Evolutionary conservation across 2,113 vertebrate species (phyloP).

Genomic region (Lepidothrix coronata): DNA sequence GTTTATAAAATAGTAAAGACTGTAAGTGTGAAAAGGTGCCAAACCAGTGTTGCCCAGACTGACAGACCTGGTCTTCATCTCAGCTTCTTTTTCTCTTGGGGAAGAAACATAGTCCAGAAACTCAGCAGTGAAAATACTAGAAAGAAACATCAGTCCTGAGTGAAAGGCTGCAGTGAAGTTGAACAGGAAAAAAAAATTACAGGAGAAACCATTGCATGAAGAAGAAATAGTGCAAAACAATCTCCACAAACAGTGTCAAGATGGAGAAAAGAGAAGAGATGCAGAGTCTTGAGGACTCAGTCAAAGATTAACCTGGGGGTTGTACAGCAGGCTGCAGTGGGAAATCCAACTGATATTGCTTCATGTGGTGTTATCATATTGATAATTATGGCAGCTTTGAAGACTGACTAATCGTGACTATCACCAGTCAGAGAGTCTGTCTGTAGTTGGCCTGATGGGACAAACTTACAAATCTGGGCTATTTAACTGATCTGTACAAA

Average conservation of each 20-base stretch:
- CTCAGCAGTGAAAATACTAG: background rate
- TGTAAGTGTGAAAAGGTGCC: background rate
- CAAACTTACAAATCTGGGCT: background rate
- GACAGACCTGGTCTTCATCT: background rate
- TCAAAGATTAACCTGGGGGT: background rate
- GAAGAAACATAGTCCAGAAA: background rate
- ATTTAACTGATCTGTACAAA: background rate
- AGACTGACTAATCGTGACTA: background rate
- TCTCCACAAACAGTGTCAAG: background rate
- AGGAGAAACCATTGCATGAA: background rate
- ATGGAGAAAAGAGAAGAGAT: background rate
- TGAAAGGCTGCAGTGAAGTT: background rate
- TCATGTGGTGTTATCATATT: background rate
- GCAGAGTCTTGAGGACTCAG: background rate
- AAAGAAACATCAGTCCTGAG: background rate
- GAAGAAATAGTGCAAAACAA: background rate
- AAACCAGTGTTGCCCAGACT: background rate
- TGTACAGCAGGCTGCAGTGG: background rate
- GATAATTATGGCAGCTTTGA: background rate
- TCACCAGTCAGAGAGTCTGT: background rate
- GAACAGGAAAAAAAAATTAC: background rate
- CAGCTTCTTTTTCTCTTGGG: background rate
- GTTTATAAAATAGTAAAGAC: background rate
- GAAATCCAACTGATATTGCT: background rate
- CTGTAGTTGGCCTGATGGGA: background rate